Base-by-base conservation (phyloP, 2,113 vertebrate genomes). In the Ranitomeya variabilis region DNA sequence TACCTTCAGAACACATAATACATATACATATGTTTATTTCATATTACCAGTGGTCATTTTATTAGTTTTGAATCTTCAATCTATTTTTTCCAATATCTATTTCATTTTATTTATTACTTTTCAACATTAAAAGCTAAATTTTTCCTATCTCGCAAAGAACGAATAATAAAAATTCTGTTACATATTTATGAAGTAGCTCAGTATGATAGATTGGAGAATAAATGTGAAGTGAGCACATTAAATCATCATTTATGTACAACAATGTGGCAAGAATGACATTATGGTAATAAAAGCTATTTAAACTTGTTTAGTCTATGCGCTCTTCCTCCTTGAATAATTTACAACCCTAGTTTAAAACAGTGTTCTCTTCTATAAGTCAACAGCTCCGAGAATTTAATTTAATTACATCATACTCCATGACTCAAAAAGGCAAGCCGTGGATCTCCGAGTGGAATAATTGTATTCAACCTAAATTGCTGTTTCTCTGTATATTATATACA, bases 271-370 rank as follows among this genome's bases (percentile, higher is more conserved):
- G 18, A 87, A 82, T 81, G 23, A 87, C 79, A 87, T 73, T 87
- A 87, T 87, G 86, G 79, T 73, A 81, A 87, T 73, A 82, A 82
- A 87, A 18, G 21, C 66, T 60, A 80, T 37, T 87, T 87, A 21
- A 73, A 55, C 78, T 54, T 87, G 86, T 87, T 87, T 87, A 87
- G 86, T 87, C 86, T 81, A 37, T 23, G 52, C 4, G 15, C 54
- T 87, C 77, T 80, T 80, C 52, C 86, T 57, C 26, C 78, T 87
- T 80, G 86, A 81, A 87, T 71, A 81, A 81, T 80, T 87, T 87
- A 71, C 45, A 80, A 57, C 64, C 14, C 21, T n/a, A 11, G 18
- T 18, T 69, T 80, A 87, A 71, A 31, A 18, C 45, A 55, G 10
- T 21, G n/a, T 37, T 55, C 60, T 66, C 45, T 31, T 78, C 31